Evolutionary conservation across 2,797 vertebrate genomes (phyloP).

Genomic region (Phalloptychus januarius): DNA sequence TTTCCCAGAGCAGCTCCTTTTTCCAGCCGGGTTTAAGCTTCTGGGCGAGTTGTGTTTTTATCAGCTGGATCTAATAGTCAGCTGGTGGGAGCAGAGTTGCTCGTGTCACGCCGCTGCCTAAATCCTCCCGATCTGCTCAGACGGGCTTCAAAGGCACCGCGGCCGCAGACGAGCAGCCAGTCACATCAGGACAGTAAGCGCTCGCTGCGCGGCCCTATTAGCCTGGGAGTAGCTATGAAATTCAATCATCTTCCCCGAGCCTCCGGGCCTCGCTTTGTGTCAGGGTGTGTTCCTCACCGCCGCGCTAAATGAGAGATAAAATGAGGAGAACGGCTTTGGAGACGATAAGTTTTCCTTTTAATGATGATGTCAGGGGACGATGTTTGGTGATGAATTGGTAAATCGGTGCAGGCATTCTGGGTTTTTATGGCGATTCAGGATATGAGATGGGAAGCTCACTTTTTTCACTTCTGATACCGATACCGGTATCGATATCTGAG

Average conservation of each 20-base stretch:
- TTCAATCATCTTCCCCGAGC: slow-evolving; percentile 77
- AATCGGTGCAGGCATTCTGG: slow-evolving; percentile 26
- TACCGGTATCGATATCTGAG: too few relatives aligned
- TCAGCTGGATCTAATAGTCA: slow-evolving; percentile 79
- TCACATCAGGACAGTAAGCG: slow-evolving; percentile 78
- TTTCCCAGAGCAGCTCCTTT: neutral
- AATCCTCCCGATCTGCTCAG: slow-evolving; percentile 75
- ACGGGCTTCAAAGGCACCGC: slow-evolving; percentile 70
- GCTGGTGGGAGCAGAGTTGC: slow-evolving; percentile 71
- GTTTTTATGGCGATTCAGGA: slow-evolving; percentile 30
- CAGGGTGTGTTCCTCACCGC: slow-evolving; percentile 56
- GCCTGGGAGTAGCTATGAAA: slow-evolving; percentile 82
- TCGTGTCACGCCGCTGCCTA: slow-evolving; percentile 75
- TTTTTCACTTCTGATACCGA: too few relatives aligned
- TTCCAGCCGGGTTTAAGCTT: neutral
- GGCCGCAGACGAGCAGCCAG: slow-evolving; percentile 61
- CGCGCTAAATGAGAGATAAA: slow-evolving; percentile 58
- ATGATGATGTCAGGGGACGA: slow-evolving; percentile 53
- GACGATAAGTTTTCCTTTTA: slow-evolving; percentile 60
- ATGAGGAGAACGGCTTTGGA: slow-evolving; percentile 41
- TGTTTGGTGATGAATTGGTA: slow-evolving; percentile 52
- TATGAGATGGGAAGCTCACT: neutral
- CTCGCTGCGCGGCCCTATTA: slow-evolving; percentile 76
- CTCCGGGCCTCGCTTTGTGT: slow-evolving; percentile 69
- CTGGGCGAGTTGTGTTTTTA: slow-evolving; percentile 54